Base-by-base conservation (phyloP, 2,888 invertebrate genomes). In the Ennomos quercinarius region DNA sequence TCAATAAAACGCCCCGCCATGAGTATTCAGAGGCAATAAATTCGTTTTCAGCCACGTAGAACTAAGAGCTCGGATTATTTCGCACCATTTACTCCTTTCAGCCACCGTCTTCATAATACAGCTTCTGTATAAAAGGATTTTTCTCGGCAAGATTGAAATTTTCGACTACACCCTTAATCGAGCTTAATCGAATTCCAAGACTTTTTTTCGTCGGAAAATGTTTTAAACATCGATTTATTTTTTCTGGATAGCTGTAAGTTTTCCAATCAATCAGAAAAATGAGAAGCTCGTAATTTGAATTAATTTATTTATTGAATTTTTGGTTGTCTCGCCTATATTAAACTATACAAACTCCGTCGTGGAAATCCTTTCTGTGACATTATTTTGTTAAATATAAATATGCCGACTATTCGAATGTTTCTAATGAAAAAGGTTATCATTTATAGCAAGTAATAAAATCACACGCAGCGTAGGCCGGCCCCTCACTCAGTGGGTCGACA, bases 11-110 rank as follows among this genome's bases (percentile, higher is more conserved):
- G 77, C 79, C 77, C 78, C 78, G 78, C 77, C 76, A 74, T 77
- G 80, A 78, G 85, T 83, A 85, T 84, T 82, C 84, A 78, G 78
- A 72, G 79, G 86, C 84, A 89, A 91, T 91, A 91, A 91, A 91
- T 91, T 91, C 87, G 84, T 85, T 89, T 86, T 83, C 84, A 87
- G 83, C 86, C 81, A 80, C 86, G 86, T 79, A 87, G 87, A 89
- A 88, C 90, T 89, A 89, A 89, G 90, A 89, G 89, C 84, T 78
- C 83, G 85, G 91, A 91, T 91, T 91, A 91, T 90, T 89, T 90
- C 90, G 76, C 87, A 80, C 89, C 89, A 91, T 91, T 91, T 89
- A 89, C 87, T 85, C 89, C 86, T 90, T 91, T 91, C 89, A 89
- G 78, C 78, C 80, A 81, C 81, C 84, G 81, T 86, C 86, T 87